Evolutionary conservation across 2,113 vertebrate genomes (phyloP).

Genomic region (Oryzias javanicus): DNA sequence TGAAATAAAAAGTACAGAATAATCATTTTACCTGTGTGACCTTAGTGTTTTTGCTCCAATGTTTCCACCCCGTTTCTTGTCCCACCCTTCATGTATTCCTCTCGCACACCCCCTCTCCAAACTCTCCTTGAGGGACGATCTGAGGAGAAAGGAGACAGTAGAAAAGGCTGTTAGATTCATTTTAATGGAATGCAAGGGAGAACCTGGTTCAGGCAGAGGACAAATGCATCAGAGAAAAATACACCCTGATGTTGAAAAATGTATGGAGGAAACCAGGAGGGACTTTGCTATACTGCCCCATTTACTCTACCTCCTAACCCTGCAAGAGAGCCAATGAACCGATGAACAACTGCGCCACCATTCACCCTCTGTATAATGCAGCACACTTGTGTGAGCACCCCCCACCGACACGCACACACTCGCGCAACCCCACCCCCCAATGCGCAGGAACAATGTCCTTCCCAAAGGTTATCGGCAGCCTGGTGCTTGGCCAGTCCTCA

Average conservation of each 20-base stretch:
- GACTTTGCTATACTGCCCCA: slow-evolving; percentile 61
- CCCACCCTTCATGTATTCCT: slow-evolving; percentile 79
- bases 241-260: slow-evolving; percentile 52
- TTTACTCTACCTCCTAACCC: slow-evolving; percentile 66
- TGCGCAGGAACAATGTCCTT: slow-evolving; percentile 73
- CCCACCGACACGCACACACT: neutral
- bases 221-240: slow-evolving; percentile 59
- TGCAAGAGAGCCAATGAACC: slow-evolving; percentile 62
- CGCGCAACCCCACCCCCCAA: slow-evolving; percentile 25
- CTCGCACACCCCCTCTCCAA: slow-evolving; percentile 51
- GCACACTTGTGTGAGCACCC: slow-evolving; percentile 22
- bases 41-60: slow-evolving; percentile 43
- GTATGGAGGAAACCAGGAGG: slow-evolving; percentile 50
- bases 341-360: slow-evolving; percentile 61
- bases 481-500: slow-evolving; percentile 70
- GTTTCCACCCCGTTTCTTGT: slow-evolving; percentile 62
- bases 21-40: slow-evolving; percentile 68
- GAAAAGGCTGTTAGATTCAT: slow-evolving; percentile 51
- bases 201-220: slow-evolving; percentile 60
- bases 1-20: slow-evolving; percentile 12
- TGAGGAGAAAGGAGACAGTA: slow-evolving; percentile 49
- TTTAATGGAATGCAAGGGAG: slow-evolving; percentile 59
- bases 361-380: slow-evolving; percentile 57
- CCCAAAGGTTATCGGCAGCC: slow-evolving; percentile 78
- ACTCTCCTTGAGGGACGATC: slow-evolving; percentile 54